Base-by-base conservation (phyloP, 2,113 vertebrate species). In the Forbesichthys papilliferus region DNA sequence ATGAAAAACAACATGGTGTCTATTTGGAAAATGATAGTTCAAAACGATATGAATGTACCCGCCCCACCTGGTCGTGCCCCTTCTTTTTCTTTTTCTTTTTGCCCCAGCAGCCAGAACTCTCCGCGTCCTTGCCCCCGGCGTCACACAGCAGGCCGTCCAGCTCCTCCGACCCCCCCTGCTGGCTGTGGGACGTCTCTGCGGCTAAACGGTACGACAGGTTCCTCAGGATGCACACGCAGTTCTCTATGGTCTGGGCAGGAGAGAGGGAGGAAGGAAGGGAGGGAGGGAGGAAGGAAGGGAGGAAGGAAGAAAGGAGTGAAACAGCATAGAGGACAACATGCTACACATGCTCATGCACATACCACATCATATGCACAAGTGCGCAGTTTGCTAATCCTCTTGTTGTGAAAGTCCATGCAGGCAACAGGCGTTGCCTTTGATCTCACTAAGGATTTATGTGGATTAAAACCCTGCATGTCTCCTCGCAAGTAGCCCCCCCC, bases 21-120 rank as follows among this genome's bases (percentile, higher is more conserved):
- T 1, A 42, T 13, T 61, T 76, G 47, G 10, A 42, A 47, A 36
- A 66, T 8, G 5, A 4, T 6, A 12, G 11, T 42, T 18, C n/a
- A 48, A 16, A 57, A 57, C 18, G 10, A 10, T 4, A 27, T 10
- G 11, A 3, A 57, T 11, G 10, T 18, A 42, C 4, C 36, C 36
- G 36, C 36, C 36, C 36, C 91, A 99, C 98, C 96, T 99, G 97
- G 82, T 98, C 96, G 69, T 98, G 96, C 9, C 95, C 94, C 93
- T 98, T 98, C 96, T 99, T 99, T 89, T 98, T 98, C 95, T 98
- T 99, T 93, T 99, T 98, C 87, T 98, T 98, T 89, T 98, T 98
- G 59, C 98, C 97, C 98, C 97, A 99, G 86, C 98, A 99, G 53
- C 98, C 96, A 0, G 97, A 99, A 84, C 96, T 98, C 91, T 99